Percentiles rank a stretch among this genome's conserved stretches.
phyloP scores from a whole-genome alignment of 2,888 invertebrate species.

The Kuschelorhynchus macadamiae region DNA sequence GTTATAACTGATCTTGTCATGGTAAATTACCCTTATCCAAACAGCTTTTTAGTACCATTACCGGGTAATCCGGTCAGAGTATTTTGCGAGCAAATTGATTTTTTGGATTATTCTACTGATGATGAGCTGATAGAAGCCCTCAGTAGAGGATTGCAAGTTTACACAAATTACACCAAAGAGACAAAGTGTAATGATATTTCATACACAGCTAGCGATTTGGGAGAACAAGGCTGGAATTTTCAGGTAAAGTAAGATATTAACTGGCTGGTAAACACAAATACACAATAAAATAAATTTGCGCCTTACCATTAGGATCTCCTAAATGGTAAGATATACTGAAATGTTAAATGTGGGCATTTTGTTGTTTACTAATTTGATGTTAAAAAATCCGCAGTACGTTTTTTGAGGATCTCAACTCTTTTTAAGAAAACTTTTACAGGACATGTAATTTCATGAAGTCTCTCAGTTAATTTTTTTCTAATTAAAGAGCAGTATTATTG shows the following conservation, averaged over 20 bases:
- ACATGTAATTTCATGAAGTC: no score
- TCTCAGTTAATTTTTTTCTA: no score
- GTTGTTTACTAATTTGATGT: no score
- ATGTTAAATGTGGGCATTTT: no score
- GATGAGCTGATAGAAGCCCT: conserved; percentile 74
- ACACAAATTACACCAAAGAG: conserved; percentile 85
- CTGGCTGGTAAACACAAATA: no score
- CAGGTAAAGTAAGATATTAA: conserved; percentile 79
- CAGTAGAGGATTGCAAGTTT: conserved; percentile 80
- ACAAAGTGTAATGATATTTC: conserved; percentile 77
- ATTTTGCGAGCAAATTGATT: conserved; percentile 73
- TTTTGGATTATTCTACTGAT: conserved; percentile 45
- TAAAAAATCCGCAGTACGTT: no score
- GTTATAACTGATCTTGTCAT: conserved; percentile 89
- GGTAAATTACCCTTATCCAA: conserved; percentile 95
- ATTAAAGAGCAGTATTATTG: no score
- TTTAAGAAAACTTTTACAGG: no score
- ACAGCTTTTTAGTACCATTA: conserved; percentile 84
- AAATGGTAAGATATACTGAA: no score
- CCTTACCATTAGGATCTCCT: no score
- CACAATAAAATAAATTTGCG: no score
- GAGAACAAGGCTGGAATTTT: conserved; percentile 84
- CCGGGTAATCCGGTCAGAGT: conserved; percentile 87
- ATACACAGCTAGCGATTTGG: conserved; percentile 74
- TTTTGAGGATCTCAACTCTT: no score